These are phyloP conservation scores for Jaculus jaculus DNA, from an alignment of 2,113 vertebrate genomes.

Conservation along the genomic window DNA sequence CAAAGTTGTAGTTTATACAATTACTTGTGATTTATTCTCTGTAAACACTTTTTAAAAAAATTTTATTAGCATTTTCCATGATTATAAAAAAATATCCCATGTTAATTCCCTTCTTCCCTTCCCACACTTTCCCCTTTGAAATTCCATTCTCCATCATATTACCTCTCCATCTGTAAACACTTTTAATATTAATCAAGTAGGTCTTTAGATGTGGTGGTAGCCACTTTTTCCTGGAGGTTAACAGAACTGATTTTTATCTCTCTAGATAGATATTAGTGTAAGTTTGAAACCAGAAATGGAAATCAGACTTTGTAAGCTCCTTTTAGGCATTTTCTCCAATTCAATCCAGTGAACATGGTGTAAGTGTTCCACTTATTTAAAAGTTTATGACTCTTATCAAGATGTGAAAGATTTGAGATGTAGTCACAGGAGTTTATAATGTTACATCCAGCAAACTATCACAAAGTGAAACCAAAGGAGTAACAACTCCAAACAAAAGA, in stretches of 20 bases:
- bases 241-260: conserved; percentile 1
- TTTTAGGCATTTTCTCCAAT: conserved; percentile 7
- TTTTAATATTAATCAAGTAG: not conserved
- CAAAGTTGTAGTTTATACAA: not conserved
- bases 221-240: not conserved
- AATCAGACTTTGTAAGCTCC: not conserved
- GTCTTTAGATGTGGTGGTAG: not conserved
- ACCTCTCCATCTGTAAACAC: not conserved
- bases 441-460: not conserved
- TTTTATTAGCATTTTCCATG: too few species aligned
- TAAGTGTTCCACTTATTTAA: not conserved
- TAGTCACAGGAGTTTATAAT: not conserved
- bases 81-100: too few species aligned
- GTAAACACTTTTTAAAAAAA: conserved; percentile 1
- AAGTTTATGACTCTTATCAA: not conserved
- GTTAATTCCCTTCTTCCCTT: too few species aligned
- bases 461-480: not conserved
- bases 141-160: too few species aligned
- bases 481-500: not conserved
- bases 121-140: too few species aligned
- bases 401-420: not conserved
- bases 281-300: conserved; percentile 29
- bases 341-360: not conserved
- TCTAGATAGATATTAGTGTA: not conserved
- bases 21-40: not conserved